Evolutionary conservation across 2,888 invertebrate species (phyloP).

Genomic region (Drosophila niveifrons): DNA sequence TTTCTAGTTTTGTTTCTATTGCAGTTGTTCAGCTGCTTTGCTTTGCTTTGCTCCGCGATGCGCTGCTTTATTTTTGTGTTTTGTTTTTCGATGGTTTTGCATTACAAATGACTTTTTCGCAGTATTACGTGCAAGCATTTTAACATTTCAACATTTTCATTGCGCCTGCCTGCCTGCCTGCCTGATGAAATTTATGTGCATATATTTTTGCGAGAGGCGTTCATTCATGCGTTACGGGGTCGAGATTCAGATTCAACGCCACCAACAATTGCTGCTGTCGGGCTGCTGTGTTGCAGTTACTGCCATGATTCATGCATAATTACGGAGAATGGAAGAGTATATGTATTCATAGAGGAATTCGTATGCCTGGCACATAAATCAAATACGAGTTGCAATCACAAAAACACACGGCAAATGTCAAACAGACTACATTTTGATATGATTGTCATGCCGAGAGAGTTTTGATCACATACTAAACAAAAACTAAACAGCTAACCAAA

Average conservation of each 20-base stretch:
- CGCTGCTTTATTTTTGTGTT: constrained; percentile 29
- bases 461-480: background rate
- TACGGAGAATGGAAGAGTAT: constrained; percentile 31
- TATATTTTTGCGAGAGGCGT: constrained; percentile 60
- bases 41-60: constrained; percentile 5
- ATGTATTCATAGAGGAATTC: constrained; percentile 44
- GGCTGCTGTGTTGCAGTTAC: constrained; percentile 51
- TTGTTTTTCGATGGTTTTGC: constrained; percentile 56
- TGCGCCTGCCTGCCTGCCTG: constrained; percentile 52
- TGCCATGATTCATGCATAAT: constrained; percentile 75
- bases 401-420: constrained; percentile 35
- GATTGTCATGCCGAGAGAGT: constrained; percentile 20
- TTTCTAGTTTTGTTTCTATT: constrained; percentile 46
- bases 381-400: constrained; percentile 38
- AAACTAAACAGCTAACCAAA: constrained; percentile 1
- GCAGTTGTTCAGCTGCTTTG: constrained; percentile 35
- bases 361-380: constrained; percentile 58
- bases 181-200: constrained; percentile 74
- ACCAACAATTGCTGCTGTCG: background rate
- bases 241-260: constrained; percentile 34
- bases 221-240: constrained; percentile 70
- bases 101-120: constrained; percentile 65
- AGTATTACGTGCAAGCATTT: constrained; percentile 70
- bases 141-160: constrained; percentile 74
- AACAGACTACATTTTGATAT: constrained; percentile 30